Conservation (phyloP, 2,113 vertebrate genomes). For the Dendrocopos noguchii region DNA sequence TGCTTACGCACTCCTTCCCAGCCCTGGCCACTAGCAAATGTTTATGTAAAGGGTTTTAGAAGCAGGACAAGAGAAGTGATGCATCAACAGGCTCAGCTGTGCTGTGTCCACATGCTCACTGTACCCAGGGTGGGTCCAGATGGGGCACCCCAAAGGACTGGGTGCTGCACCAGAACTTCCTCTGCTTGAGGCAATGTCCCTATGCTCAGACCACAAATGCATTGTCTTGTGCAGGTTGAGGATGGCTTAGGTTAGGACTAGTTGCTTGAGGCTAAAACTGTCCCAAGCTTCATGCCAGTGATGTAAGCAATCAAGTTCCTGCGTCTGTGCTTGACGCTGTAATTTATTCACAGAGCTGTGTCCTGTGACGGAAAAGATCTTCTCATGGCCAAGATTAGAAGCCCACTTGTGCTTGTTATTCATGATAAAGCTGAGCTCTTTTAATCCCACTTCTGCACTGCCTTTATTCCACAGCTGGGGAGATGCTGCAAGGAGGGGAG, state of each 20-base stretch:
- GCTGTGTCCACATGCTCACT: neutral
- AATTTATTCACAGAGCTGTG: neutral
- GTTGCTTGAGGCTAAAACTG: neutral
- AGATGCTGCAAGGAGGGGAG: neutral
- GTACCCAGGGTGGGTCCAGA: neutral
- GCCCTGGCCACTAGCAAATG: slow-evolving; percentile 41
- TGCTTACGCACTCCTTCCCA: slow-evolving; percentile 15
- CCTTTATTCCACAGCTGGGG: neutral
- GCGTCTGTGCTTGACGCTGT: neutral
- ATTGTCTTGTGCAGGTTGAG: neutral
- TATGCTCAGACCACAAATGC: neutral
- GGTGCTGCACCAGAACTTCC: neutral
- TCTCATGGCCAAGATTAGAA: slow-evolving; percentile 34
- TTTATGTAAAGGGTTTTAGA: slow-evolving; percentile 59
- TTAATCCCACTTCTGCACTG: neutral
- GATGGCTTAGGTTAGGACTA: neutral
- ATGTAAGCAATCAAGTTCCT: neutral
- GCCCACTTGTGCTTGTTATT: neutral
- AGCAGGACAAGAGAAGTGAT: slow-evolving; percentile 28
- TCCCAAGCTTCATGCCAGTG: rapidly evolving
- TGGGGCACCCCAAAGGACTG: neutral
- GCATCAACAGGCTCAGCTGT: slow-evolving; percentile 34
- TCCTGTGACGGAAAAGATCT: neutral
- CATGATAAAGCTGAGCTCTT: neutral
- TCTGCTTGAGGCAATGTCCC: neutral